A percentile compares a stretch with the other conserved stretches of the same genome.
Evolutionary conservation across 2,113 vertebrate species (phyloP).

Genomic region (Physeter macrocephalus): DNA sequence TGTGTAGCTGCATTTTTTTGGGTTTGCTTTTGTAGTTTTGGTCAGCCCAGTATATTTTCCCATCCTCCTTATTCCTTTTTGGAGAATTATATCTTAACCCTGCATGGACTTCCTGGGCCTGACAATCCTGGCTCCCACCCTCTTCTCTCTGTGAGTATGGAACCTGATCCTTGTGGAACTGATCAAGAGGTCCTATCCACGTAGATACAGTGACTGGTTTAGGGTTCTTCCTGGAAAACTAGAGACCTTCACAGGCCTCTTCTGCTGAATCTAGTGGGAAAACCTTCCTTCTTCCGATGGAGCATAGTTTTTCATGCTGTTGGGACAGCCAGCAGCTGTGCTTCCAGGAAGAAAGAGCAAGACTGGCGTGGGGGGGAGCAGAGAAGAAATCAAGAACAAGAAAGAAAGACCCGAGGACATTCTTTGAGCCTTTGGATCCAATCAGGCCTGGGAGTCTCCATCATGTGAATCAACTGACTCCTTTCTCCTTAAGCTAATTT

Average conservation of each 20-base stretch:
- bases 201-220: neutral
- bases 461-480: neutral
- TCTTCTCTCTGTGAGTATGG: neutral
- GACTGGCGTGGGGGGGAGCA: neutral
- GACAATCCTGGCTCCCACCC: neutral
- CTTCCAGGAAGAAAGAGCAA: neutral
- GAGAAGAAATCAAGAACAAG: neutral
- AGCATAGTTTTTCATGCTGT: neutral
- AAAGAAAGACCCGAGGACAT: rapidly evolving
- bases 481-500: neutral
- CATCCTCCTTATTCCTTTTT: neutral
- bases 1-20: too few species aligned
- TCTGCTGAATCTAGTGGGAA: neutral
- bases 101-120: neutral
- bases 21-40: neutral
- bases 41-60: neutral
- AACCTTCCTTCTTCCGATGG: neutral
- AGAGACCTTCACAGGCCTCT: neutral
- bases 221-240: neutral
- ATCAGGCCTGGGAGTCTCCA: neutral
- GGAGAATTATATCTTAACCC: neutral
- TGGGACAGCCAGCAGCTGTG: neutral
- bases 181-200: neutral
- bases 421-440: neutral
- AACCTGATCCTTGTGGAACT: neutral